Base-by-base conservation (phyloP, 2,113 vertebrate species). In the Urocynchramus pylzowi region DNA sequence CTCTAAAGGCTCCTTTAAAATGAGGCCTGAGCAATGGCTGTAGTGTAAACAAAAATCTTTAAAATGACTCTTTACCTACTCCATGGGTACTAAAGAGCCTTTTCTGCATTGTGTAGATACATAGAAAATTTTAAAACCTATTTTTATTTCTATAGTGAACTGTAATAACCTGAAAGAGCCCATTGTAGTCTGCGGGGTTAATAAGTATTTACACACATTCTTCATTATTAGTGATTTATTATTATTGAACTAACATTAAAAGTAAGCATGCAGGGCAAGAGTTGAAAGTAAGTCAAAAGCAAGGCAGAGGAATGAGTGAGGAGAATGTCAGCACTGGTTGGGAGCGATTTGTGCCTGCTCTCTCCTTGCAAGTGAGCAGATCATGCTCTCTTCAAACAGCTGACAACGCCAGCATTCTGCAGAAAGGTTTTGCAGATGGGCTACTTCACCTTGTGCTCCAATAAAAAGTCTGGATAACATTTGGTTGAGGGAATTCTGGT, bases 181-280 rank as follows among this genome's bases (percentile, higher is more conserved):
- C 74, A 73, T 94, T 96, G 77, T 96, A 63, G 52, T 85, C 88
- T 86, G 60, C 65, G n/a, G 63, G 45, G 69, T 91, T 89, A 77
- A 84, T 85, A 90, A 65, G 78, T 81, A 75, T 94, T 96, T 95
- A 84, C 61, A 71, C 49, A 67, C 80, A 44, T 96, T 92, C 85
- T 95, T 92, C 53, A 42, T 65, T 91, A 42, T 90, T 92, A 85
- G 83, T 86, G 95, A 97, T 97, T 97, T 96, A 96, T 96, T 95
- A 41, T 92, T 89, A 87, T 79, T 95, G 85, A 95, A 57, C 52
- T 79, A 78, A 90, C 77, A 95, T 93, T 91, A 90, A 65, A 87
- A 63, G 71, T 84, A 73, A 89, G 77, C 59, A 41, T 28, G 39
- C 42, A 73, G 68, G 74, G 57, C 93, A 95, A 89, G 91, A 95